Conservation (phyloP, 2,888 invertebrate species). For the Lepidochitona cinerea region DNA sequence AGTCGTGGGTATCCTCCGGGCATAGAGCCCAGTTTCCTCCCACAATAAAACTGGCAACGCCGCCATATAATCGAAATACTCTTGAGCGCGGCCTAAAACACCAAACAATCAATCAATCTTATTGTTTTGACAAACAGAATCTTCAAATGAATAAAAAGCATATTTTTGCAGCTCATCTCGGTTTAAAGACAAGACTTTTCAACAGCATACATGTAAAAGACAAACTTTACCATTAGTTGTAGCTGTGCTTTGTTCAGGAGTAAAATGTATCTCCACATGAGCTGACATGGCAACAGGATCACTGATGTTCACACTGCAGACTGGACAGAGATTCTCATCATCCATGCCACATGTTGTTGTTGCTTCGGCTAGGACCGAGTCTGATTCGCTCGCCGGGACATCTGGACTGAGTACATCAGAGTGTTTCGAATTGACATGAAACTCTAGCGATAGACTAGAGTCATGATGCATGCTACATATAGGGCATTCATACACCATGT, state of each 20-base stretch:
- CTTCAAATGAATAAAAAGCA: no score
- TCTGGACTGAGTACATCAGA: constrained; percentile 84
- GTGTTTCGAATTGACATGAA: constrained; percentile 89
- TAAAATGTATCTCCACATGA: constrained; percentile 88
- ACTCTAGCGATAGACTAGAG: constrained; percentile 79
- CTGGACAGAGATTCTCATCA: constrained; percentile 49
- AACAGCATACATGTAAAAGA: no score
- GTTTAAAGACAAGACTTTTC: no score
- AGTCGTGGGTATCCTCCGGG: no score
- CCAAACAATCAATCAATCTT: no score
- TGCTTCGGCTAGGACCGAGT: neutral
- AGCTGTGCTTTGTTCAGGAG: constrained; percentile 61
- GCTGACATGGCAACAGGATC: constrained; percentile 75
- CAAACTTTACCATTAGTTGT: constrained; percentile 7
- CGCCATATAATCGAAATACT: no score
- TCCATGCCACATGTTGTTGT: constrained; percentile 3
- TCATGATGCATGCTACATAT: constrained; percentile 82
- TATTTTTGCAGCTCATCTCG: no score
- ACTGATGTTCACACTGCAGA: constrained; percentile 66
- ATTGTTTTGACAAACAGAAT: no score
- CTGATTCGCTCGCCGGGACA: constrained; percentile 35
- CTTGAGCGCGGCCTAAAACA: no score
- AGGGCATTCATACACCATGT: constrained; percentile 70
- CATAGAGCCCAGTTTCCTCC: no score
- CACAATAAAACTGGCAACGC: no score